These are phyloP conservation scores for Loxodonta africana DNA, from an alignment of 2,113 vertebrate genomes.

Conservation along the genomic window DNA sequence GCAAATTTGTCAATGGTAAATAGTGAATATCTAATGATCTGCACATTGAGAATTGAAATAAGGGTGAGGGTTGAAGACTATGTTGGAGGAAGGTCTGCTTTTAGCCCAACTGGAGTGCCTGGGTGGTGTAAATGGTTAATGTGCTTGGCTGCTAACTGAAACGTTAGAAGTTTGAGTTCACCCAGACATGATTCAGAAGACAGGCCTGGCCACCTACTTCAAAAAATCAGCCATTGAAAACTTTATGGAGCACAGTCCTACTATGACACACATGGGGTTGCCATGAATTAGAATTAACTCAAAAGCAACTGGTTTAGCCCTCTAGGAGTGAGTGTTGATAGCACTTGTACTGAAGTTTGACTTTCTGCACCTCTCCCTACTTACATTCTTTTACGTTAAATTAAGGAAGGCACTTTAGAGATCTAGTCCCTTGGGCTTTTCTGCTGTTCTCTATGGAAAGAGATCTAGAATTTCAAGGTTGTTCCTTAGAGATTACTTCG, in stretches of 20 bases:
- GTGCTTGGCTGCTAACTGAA: too few relatives aligned
- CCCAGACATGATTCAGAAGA: too few relatives aligned
- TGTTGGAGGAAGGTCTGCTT: background rate
- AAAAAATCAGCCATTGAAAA: too few relatives aligned
- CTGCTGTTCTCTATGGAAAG: background rate
- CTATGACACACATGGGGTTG: too few relatives aligned
- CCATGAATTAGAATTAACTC: too few relatives aligned
- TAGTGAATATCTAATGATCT: background rate
- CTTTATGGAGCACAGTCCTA: too few relatives aligned
- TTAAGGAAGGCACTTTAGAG: slow-evolving; percentile 17
- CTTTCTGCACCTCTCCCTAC: background rate
- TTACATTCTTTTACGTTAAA: background rate
- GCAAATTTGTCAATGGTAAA: background rate
- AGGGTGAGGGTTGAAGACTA: background rate
- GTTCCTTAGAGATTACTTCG: background rate
- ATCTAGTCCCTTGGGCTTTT: background rate
- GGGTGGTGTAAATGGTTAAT: too few relatives aligned
- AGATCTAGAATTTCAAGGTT: background rate
- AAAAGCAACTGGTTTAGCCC: too few relatives aligned
- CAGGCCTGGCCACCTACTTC: too few relatives aligned
- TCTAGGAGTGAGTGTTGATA: background rate
- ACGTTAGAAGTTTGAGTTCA: too few relatives aligned
- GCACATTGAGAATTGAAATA: background rate
- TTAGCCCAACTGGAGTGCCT: background rate
- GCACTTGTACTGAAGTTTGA: background rate